Evolutionary conservation across 64 coral and sea anemone species (phyloP).

Genomic region (Actinia tenebrosa): DNA sequence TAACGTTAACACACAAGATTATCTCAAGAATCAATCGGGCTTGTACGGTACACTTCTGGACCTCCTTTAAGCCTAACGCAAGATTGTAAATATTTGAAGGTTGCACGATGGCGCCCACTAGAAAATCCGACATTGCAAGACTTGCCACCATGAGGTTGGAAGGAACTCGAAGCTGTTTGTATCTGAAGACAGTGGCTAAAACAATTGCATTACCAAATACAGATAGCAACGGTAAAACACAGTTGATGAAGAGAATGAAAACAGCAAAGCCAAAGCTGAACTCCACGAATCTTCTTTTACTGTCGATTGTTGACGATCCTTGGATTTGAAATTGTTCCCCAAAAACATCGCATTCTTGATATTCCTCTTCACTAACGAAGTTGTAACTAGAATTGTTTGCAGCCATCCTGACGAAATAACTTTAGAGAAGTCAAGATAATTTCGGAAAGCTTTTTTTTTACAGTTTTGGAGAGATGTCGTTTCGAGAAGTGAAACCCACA

Average conservation of each 20-base stretch:
- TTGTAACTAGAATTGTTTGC: neutral
- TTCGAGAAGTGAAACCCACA: too few species aligned
- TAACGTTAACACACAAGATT: neutral
- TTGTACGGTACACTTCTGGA: neutral
- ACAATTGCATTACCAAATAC: neutral
- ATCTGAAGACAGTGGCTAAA: neutral
- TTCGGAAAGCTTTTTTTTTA: too few species aligned
- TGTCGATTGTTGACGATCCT: neutral
- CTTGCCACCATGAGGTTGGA: constrained; percentile 4
- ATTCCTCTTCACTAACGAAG: neutral
- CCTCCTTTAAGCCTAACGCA: neutral
- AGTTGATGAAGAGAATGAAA: neutral
- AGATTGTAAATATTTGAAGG: neutral
- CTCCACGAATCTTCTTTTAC: constrained; percentile 1
- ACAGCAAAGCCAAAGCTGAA: neutral
- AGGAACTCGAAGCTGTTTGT: neutral
- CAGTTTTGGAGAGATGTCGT: too few species aligned
- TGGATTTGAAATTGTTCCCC: neutral
- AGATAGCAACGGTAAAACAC: neutral
- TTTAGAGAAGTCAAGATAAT: too few species aligned
- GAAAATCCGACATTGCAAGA: constrained; percentile 1
- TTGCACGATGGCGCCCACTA: constrained; percentile 5
- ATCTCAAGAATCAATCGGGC: neutral
- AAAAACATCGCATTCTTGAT: neutral
- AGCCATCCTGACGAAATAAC: neutral